A percentile compares a stretch with the other conserved stretches of the same genome.
Evolutionary conservation across 2,888 invertebrate species (phyloP).

Genomic region (Aleiodes testaceus): DNA sequence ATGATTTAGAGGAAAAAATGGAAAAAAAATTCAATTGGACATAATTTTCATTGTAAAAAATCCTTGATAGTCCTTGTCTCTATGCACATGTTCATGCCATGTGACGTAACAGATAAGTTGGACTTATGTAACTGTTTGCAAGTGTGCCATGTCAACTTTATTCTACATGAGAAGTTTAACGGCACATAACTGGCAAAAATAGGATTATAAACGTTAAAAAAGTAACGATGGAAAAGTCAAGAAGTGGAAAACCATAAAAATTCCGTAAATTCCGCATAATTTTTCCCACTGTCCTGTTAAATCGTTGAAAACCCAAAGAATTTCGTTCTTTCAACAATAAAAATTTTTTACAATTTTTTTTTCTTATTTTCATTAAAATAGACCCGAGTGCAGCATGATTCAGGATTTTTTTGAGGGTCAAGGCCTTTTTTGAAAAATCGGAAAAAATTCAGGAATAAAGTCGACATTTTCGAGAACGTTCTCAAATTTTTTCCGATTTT

Average conservation of each 20-base stretch:
- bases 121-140: constrained; percentile 15
- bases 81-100: constrained; percentile 16
- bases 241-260: constrained; percentile 6
- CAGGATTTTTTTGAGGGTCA: too few relatives aligned
- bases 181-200: constrained; percentile 5
- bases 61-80: constrained; percentile 27
- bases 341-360: too few relatives aligned
- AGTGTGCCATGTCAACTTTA: constrained; percentile 30
- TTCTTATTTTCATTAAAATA: too few relatives aligned
- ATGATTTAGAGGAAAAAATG: neutral
- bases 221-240: neutral
- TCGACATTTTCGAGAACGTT: too few relatives aligned
- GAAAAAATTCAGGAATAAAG: too few relatives aligned
- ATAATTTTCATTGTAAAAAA: constrained; percentile 18
- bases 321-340: too few relatives aligned
- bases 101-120: constrained; percentile 29
- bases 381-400: too few relatives aligned
- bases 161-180: constrained; percentile 29
- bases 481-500: too few relatives aligned
- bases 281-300: neutral
- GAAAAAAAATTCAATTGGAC: neutral
- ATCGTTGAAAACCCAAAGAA: too few relatives aligned
- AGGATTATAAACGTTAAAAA: neutral
- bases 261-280: neutral
- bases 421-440: too few relatives aligned